Conservation (phyloP, 1,140 invertebrate genomes). For the Brachystomella parvula region DNA sequence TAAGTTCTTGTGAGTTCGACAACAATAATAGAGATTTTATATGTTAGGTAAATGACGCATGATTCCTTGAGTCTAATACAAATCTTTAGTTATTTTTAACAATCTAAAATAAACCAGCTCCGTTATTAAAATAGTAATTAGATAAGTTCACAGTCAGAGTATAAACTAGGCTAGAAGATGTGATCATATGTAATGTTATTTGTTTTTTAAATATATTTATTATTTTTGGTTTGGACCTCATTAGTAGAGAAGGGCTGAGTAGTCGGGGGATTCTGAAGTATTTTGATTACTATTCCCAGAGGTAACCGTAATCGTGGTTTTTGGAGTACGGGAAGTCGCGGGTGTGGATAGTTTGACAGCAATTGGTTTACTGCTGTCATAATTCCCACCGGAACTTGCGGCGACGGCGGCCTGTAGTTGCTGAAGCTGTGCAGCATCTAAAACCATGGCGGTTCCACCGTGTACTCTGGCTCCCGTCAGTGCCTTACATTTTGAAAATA, state of each 20-base stretch:
- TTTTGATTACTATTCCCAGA: slow-evolving; percentile 10
- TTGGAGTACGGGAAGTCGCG: not conserved
- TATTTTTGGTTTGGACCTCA: too few species aligned
- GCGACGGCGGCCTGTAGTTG: slow-evolving; percentile 23
- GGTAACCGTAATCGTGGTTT: slow-evolving; percentile 18
- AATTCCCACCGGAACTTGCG: not conserved
- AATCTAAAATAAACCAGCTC: too few species aligned
- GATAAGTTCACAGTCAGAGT: too few species aligned
- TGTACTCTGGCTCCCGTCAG: slow-evolving; percentile 16
- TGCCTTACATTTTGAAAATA: not conserved
- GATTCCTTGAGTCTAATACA: too few species aligned
- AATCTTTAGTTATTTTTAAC: too few species aligned
- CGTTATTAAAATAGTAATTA: too few species aligned
- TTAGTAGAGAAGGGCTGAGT: slow-evolving; percentile 17
- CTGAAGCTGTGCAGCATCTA: slow-evolving; percentile 35
- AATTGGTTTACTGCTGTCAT: not conserved
- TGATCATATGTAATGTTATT: too few species aligned
- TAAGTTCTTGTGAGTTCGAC: too few species aligned
- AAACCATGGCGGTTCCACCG: slow-evolving; percentile 28
- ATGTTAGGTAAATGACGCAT: too few species aligned
- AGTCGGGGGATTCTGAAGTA: slow-evolving; percentile 7
- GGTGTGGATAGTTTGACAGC: not conserved
- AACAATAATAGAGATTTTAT: too few species aligned
- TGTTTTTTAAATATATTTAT: too few species aligned
- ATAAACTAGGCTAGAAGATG: too few species aligned